These are phyloP conservation scores for Podarcis siculus DNA, from an alignment of 2,797 vertebrate species.

Conservation along the genomic window DNA sequence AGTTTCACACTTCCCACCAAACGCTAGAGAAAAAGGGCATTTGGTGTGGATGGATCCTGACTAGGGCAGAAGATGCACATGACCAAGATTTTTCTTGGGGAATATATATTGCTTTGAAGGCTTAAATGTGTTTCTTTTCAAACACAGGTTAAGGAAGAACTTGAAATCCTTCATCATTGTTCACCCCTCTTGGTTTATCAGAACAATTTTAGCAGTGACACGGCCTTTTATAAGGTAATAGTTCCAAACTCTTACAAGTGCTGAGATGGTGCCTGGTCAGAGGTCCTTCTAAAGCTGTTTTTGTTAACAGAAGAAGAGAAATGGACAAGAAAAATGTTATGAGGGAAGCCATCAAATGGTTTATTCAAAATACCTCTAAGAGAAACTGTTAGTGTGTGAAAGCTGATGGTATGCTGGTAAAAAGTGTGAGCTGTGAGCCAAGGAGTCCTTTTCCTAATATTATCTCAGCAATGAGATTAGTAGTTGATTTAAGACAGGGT, in stretches of 20 bases:
- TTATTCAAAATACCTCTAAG: neutral
- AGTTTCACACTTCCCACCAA: too few species aligned
- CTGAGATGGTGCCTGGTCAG: neutral
- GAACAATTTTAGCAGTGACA: constrained; percentile 91
- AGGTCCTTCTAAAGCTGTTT: neutral
- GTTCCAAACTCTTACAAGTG: neutral
- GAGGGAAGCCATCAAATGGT: neutral
- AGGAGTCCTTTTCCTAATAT: neutral
- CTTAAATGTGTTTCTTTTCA: constrained; percentile 44
- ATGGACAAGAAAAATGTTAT: neutral
- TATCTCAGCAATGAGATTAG: neutral
- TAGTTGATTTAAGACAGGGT: too few species aligned
- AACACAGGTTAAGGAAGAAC: constrained; percentile 89
- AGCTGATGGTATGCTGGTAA: neutral
- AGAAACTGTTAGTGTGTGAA: neutral
- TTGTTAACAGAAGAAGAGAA: neutral
- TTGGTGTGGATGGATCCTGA: neutral
- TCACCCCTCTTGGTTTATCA: constrained; percentile 95
- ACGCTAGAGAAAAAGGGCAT: neutral
- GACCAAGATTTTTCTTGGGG: neutral
- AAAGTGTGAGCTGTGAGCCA: neutral
- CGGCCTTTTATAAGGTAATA: constrained; percentile 95
- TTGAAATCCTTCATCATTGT: constrained; percentile 95
- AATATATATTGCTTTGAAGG: constrained; percentile 30
- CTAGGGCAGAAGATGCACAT: neutral